Base-by-base conservation (phyloP, 2,113 vertebrate species). In the Hypomesus transpacificus region DNA sequence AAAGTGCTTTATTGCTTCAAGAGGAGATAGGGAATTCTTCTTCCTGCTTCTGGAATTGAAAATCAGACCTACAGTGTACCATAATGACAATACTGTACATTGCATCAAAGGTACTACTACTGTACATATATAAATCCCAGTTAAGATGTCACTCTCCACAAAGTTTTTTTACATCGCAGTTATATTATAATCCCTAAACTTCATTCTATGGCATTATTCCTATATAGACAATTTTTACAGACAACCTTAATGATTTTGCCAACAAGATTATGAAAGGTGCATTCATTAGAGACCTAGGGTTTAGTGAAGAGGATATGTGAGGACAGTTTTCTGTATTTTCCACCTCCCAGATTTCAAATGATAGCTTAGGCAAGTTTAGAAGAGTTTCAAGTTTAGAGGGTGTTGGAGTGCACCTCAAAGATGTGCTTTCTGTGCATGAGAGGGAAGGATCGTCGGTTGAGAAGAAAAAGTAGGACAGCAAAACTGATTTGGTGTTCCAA, bases 1-100 rank as follows among this genome's bases (percentile, higher is more conserved):
- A 74, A 75, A 71, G 46, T 66, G 9, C 16, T 18, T 66, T 61
- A 22, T 63, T 67, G 31, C 21, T 59, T 61, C 31, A 34, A 34
- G 18, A 60, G 56, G 22, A 26, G 22, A 4, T 52, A 75, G 56
- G 6, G 69, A 68, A 54, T 77, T 72, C 66, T 68, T 16, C 61
- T 39, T 54, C 16, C 57, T 56, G 54, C 54, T 56, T 20, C 54
- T 1, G 54, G 14, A n/a, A 3, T 54, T 54, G 3, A 4, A 54
- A 54, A 4, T 17, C 14, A 54, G 18, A 54, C 14, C 14, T 14
- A 54, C 53, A 26, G 7, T 34, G 3, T 56, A 18, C 16, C 14
- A 14, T 2, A 14, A 18, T 56, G 16, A 56, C 3, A 56, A 56
- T 18, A 56, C 54, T 20, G 16, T 56, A 20, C n/a, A 20, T 54